phyloP scores from a whole-genome alignment of 2,113 vertebrate species.

The Sylvietta virens region DNA sequence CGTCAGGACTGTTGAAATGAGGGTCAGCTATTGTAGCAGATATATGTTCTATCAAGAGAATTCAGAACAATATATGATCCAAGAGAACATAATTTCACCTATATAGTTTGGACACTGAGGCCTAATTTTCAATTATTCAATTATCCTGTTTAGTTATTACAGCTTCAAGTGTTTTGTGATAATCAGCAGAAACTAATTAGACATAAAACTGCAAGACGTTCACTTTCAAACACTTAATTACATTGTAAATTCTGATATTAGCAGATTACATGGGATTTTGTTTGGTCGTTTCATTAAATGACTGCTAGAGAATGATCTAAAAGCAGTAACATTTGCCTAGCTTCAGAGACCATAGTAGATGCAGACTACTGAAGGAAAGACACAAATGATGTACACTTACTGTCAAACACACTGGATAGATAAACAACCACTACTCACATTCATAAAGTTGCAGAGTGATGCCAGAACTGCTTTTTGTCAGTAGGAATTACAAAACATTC shows the following conservation, averaged over 20 bases:
- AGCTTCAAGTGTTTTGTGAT: constrained; percentile 43
- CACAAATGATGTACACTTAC: neutral
- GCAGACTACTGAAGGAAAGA: neutral
- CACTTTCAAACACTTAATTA: constrained; percentile 65
- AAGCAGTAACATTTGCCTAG: constrained; percentile 17
- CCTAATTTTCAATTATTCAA: constrained; percentile 25
- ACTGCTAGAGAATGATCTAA: neutral
- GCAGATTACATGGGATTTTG: constrained; percentile 49
- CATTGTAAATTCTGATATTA: constrained; percentile 61
- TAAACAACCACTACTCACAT: constrained; percentile 5
- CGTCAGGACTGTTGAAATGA: neutral
- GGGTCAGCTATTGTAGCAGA: neutral
- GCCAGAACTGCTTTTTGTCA: neutral
- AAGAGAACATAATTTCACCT: constrained; percentile 5
- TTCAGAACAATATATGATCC: neutral
- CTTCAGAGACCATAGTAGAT: neutral
- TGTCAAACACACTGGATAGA: neutral
- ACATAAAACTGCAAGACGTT: constrained; percentile 46
- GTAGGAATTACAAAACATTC: neutral
- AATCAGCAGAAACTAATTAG: constrained; percentile 60
- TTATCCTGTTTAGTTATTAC: constrained; percentile 61
- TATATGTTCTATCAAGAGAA: neutral
- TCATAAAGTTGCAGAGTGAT: neutral
- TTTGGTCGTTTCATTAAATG: constrained; percentile 59
- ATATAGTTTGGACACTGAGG: neutral